These are phyloP conservation scores for Cheilosia impressa DNA, from an alignment of 2,888 invertebrate genomes.

Conservation along the genomic window DNA sequence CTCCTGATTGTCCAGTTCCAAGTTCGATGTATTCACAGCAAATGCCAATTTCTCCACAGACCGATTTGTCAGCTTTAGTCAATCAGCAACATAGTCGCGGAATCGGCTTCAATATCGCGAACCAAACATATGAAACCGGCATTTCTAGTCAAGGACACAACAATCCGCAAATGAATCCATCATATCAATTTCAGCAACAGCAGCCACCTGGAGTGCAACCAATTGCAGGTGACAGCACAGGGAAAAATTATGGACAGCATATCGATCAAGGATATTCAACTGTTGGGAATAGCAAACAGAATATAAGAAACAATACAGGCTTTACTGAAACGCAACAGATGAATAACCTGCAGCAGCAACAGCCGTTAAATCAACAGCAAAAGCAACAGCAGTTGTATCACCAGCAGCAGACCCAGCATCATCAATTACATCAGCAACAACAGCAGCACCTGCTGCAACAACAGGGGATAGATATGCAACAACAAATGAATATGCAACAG, in stretches of 20 bases:
- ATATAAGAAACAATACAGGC: conserved; percentile 32
- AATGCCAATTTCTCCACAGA: conserved; percentile 82
- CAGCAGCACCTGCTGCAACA: conserved; percentile 77
- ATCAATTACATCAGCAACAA: conserved; percentile 76
- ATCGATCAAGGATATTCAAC: conserved; percentile 17
- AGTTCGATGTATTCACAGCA: conserved; percentile 83
- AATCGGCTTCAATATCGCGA: conserved; percentile 78
- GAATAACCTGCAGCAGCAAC: conserved; percentile 58
- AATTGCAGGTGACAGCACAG: conserved; percentile 53
- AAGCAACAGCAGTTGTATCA: conserved; percentile 78
- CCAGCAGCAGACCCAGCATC: conserved; percentile 76
- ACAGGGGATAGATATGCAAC: conserved; percentile 72
- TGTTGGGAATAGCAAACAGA: conserved; percentile 22
- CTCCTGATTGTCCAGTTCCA: conserved; percentile 82
- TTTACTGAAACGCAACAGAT: conserved; percentile 47
- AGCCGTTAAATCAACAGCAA: not conserved
- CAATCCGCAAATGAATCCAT: conserved; percentile 81
- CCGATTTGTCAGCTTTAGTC: conserved; percentile 81
- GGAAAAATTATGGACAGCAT: conserved; percentile 38
- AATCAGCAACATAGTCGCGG: conserved; percentile 78
- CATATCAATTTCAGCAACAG: conserved; percentile 82
- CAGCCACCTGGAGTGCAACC: conserved; percentile 80
- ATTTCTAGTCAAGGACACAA: conserved; percentile 65
- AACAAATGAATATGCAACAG: conserved; percentile 77
- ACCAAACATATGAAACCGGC: conserved; percentile 78